Evolutionary conservation across 1,140 invertebrate species (phyloP), one percentile per base, ranked within the genome.

Genomic region (Drosophila azteca): DNA sequence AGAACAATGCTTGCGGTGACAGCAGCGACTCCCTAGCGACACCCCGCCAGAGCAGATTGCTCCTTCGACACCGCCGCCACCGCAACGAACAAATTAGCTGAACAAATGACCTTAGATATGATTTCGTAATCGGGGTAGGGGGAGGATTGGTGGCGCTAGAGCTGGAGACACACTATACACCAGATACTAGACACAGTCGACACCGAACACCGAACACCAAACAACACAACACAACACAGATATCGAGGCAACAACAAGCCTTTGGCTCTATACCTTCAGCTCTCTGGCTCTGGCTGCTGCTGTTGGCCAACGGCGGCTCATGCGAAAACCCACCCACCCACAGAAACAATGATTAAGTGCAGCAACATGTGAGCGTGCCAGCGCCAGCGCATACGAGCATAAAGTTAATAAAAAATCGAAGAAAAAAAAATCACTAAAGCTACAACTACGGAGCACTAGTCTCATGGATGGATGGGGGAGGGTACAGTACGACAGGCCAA

Each of bases 91-190:
- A 88, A 87, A 87, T 87, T 88, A 87, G 82, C 64, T 52, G 61
- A 79, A 87, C 82, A 87, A 88, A 87, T 88, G 82, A 87, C 82
- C 82, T 87, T 87, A 87, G 82, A 87, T 88, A 87, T 88, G 82
- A 87, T 87, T 87, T 87, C 82, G 82, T 82, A 87, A 87, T 79
- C 82, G 82, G 82, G 65, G 65, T n/a, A 20, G 17, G 17, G 17
- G 17, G 17, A 20, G 17, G 74, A 68, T 66, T 80, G 58, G 60
- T 48, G 49, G 50, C 59, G 39, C 45, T 44, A 48, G 51, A 48
- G 51, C 35, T 13, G 11, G 11, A 39, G 39, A 51, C 35, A 48
- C 46, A 4, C 5, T 8, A 54, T 11, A 45, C 43, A 50, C 44
- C 39, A 65, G 39, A 50, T 44, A 48, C 46, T 8, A 53, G 9